phyloP scores from a whole-genome alignment of 2,113 vertebrate species.

The Anolis sagrei region DNA sequence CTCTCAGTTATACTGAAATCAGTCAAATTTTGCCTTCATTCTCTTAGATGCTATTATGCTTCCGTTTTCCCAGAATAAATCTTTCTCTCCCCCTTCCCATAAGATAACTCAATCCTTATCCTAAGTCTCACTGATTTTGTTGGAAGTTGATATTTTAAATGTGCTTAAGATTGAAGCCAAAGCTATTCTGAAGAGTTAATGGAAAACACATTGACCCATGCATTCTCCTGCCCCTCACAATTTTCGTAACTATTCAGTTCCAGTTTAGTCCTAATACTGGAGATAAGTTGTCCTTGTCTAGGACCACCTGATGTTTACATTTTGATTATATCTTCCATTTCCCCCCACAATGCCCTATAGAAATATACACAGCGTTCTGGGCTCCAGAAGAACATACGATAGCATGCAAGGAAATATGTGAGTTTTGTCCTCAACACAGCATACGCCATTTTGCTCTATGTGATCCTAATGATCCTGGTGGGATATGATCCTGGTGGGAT shows the following conservation, averaged over 20 bases:
- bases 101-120: background rate
- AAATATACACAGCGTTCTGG: background rate
- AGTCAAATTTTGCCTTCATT: background rate
- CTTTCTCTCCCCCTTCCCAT: background rate
- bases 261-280: background rate
- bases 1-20: background rate
- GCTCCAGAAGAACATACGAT: no score
- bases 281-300: background rate
- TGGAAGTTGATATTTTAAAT: background rate
- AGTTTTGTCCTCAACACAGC: no score
- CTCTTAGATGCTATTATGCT: background rate
- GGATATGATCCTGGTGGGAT: background rate
- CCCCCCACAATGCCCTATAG: background rate
- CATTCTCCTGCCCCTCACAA: background rate
- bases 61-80: conserved; percentile 7
- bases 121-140: conserved; percentile 9
- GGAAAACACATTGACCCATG: background rate
- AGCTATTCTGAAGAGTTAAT: conserved; percentile 13
- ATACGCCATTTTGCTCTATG: no score
- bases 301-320: background rate
- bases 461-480: background rate
- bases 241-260: background rate
- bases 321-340: background rate
- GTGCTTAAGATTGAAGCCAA: conserved; percentile 2
- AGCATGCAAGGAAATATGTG: no score